phyloP scores from a whole-genome alignment of 2,113 vertebrate species.

The Nerophis lumbriciformis region DNA sequence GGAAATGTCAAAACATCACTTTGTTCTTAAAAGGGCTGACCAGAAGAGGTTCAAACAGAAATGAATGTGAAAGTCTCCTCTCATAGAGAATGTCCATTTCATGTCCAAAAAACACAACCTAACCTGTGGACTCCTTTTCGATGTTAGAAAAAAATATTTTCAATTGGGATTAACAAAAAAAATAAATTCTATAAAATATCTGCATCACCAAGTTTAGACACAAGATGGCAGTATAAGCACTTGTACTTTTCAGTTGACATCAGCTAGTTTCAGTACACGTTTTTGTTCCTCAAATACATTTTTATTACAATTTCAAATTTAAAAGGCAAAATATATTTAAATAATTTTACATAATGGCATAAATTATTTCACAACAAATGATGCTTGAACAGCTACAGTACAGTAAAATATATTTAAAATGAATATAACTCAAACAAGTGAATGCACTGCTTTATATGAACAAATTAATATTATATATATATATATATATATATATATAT shows the following conservation, averaged over 20 bases:
- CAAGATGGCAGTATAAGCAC: slow-evolving; percentile 48
- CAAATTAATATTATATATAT: neutral
- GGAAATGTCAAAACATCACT: slow-evolving; percentile 15
- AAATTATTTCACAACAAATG: neutral
- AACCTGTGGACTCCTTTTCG: neutral
- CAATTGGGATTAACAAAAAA: too few species aligned
- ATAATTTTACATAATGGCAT: neutral
- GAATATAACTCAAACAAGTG: too few species aligned
- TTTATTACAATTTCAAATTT: slow-evolving; percentile 81
- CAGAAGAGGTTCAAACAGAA: slow-evolving; percentile 59
- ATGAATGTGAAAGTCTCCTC: neutral
- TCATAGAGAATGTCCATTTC: slow-evolving; percentile 21
- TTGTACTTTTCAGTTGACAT: slow-evolving; percentile 4
- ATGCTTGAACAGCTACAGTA: neutral
- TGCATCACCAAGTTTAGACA: slow-evolving; percentile 10
- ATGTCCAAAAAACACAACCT: slow-evolving; percentile 31
- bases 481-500: too few species aligned
- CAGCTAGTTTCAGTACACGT: slow-evolving; percentile 22
- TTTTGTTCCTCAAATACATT: slow-evolving; percentile 31
- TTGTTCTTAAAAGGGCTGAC: slow-evolving; percentile 43
- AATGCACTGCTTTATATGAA: neutral
- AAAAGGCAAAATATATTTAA: neutral
- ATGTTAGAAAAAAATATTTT: too few species aligned
- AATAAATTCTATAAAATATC: too few species aligned
- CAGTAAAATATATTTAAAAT: neutral